Percentiles rank a stretch among this genome's conserved stretches.
Evolutionary conservation across 1,140 invertebrate genomes (phyloP).

Genomic region (Brachionus rotundiformis): DNA sequence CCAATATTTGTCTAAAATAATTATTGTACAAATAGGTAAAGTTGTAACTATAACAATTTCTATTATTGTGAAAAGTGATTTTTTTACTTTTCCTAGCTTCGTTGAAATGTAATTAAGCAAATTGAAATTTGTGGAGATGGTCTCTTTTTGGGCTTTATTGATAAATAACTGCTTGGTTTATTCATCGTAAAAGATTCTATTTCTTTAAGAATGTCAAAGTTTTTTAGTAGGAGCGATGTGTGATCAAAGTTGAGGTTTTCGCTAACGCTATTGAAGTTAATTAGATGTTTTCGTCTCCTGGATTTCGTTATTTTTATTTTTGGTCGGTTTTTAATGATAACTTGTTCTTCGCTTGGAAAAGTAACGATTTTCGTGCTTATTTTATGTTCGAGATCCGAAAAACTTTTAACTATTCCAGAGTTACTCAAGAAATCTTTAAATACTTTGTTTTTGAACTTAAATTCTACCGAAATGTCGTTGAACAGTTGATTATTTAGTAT

Average conservation of each 20-base stretch:
- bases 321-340: background rate
- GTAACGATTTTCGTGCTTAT: background rate
- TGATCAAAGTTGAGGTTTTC: background rate
- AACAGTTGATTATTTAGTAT: background rate
- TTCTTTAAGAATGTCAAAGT: background rate
- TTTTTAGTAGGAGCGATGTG: background rate
- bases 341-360: background rate
- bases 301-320: background rate
- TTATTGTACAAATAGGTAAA: background rate
- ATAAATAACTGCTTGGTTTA: background rate
- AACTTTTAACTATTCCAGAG: conserved; percentile 16
- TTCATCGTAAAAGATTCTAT: background rate
- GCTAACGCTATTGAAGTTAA: background rate
- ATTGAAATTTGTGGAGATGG: background rate
- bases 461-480: background rate
- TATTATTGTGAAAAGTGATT: no score
- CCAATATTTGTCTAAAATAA: background rate
- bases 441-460: background rate
- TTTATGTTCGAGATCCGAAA: background rate
- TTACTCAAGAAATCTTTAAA: conserved; percentile 2
- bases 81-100: no score
- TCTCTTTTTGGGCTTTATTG: background rate
- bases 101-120: no score
- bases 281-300: background rate
- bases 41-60: background rate